A percentile compares a stretch with the other conserved stretches of the same genome.
phyloP scores from a whole-genome alignment of 2,113 vertebrate genomes.

The Falcunculus frontatus region DNA sequence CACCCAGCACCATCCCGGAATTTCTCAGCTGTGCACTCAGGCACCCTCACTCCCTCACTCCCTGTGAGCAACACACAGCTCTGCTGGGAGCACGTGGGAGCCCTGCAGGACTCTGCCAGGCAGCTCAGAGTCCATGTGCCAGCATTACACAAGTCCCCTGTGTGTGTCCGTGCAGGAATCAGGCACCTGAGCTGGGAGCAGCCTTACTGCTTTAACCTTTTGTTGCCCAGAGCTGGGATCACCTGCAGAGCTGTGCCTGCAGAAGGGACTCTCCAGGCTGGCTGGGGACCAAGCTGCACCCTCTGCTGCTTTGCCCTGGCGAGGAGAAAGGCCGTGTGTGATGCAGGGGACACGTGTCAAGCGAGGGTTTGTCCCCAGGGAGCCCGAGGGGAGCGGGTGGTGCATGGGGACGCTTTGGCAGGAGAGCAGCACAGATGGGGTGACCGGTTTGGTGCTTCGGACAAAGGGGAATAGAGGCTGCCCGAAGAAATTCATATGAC shows the following conservation, averaged over 20 bases:
- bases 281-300: neutral
- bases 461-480: slow-evolving; percentile 55
- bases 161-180: neutral
- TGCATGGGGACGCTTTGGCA: neutral
- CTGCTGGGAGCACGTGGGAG: neutral
- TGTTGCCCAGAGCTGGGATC: neutral
- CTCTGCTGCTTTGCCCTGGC: accelerated
- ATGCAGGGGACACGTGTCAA: neutral
- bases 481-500: slow-evolving; percentile 24
- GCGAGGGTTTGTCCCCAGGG: neutral
- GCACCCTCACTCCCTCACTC: accelerated
- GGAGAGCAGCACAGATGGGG: neutral
- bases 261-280: neutral
- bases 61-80: neutral
- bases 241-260: neutral
- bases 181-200: neutral
- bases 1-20: neutral
- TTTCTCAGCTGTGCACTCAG: neutral
- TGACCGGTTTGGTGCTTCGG: neutral
- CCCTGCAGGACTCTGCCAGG: neutral
- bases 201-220: neutral
- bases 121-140: neutral
- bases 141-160: neutral
- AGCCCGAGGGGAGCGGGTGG: neutral
- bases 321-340: neutral